phyloP scores from a whole-genome alignment of 2,797 vertebrate species.

The Sebastes kiyomatsui region DNA sequence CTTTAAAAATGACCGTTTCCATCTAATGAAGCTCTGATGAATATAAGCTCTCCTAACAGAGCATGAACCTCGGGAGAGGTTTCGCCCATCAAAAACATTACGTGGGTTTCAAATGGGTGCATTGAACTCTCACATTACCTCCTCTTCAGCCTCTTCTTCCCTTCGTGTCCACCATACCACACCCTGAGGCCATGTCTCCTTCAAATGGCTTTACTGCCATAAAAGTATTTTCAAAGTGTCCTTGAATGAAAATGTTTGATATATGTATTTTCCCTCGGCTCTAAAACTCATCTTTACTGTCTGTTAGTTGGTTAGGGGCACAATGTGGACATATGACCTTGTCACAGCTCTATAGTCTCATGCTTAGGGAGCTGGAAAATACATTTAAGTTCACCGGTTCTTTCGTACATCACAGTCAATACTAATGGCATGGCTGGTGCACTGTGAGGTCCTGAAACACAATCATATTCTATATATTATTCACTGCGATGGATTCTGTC shows the following conservation, averaged over 20 bases:
- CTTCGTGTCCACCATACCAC: background rate
- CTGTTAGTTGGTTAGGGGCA: constrained; percentile 9
- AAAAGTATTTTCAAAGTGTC: constrained; percentile 16
- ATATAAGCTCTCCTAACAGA: background rate
- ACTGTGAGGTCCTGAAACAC: constrained; percentile 10
- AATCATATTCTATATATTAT: constrained; percentile 29
- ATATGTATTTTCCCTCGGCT: constrained; percentile 1
- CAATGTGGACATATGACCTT: constrained; percentile 17
- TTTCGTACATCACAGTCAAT: constrained; percentile 19
- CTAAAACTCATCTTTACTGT: constrained; percentile 3
- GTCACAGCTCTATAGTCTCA: constrained; percentile 9
- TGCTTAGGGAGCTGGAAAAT: constrained; percentile 33
- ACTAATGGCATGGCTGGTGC: background rate
- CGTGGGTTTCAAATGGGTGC: constrained; percentile 10
- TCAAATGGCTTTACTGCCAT: constrained; percentile 4
- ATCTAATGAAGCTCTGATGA: background rate
- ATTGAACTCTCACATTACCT: constrained; percentile 20
- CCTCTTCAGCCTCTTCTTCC: constrained; percentile 11
- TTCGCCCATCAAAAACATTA: constrained; percentile 1
- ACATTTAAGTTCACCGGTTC: constrained; percentile 30
- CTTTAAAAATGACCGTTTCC: background rate
- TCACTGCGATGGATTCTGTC: constrained; percentile 51
- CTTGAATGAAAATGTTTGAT: constrained; percentile 10
- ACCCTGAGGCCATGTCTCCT: constrained; percentile 19
- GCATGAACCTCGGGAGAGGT: background rate